Conservation (phyloP, 1,140 invertebrate genomes). For the Liolophura sinensis region DNA sequence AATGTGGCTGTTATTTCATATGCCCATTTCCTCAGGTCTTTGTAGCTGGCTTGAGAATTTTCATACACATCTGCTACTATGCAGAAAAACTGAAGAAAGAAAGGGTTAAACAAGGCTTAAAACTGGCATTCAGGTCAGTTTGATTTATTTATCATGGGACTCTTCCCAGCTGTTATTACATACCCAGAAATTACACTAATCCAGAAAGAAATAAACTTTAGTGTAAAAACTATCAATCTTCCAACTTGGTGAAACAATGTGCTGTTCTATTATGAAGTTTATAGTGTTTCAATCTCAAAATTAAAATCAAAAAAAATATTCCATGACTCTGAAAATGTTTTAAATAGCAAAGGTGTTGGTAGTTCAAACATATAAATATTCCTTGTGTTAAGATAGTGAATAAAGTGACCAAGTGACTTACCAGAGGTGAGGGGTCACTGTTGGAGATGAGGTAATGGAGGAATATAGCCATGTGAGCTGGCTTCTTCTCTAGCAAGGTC, state of each 20-base stretch:
- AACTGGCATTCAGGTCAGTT: background rate
- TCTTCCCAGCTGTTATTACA: too few relatives aligned
- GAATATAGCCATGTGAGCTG: slow-evolving; percentile 85
- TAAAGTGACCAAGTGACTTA: slow-evolving; percentile 27
- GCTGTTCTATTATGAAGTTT: too few relatives aligned
- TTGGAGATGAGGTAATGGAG: slow-evolving; percentile 87
- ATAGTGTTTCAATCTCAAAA: too few relatives aligned
- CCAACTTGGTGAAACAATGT: too few relatives aligned
- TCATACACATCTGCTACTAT: slow-evolving; percentile 82
- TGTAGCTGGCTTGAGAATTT: slow-evolving; percentile 80
- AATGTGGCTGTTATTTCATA: slow-evolving; percentile 98
- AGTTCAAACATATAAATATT: background rate
- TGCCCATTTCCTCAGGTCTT: slow-evolving; percentile 94
- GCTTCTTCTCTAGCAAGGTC: slow-evolving; percentile 60
- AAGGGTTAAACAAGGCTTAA: background rate
- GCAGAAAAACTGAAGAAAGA: slow-evolving; percentile 77
- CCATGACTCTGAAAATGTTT: background rate
- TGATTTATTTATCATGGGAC: too few relatives aligned
- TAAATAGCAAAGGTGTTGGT: background rate
- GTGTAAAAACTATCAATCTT: too few relatives aligned
- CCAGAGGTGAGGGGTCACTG: slow-evolving; percentile 69
- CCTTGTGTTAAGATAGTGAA: background rate
- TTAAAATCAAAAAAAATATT: too few relatives aligned
- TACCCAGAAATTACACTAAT: too few relatives aligned
- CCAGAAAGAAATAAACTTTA: too few relatives aligned